phyloP scores from a whole-genome alignment of 2,113 vertebrate species.

The Bujurquina vittata region DNA sequence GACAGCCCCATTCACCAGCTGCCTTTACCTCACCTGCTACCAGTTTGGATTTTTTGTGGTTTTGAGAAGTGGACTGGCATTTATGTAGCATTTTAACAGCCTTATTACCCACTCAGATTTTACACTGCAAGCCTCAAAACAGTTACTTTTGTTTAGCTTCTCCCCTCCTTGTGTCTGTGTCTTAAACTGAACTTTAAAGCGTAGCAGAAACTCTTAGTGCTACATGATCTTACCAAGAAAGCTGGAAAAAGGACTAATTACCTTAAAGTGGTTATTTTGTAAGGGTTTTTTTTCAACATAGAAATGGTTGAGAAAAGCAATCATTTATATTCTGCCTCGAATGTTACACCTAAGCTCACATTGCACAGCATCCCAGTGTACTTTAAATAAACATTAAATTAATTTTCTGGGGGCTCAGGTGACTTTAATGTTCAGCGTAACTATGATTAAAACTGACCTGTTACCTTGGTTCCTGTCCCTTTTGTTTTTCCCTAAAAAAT shows the following conservation, averaged over 20 bases:
- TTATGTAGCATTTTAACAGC: not conserved
- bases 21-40: not conserved
- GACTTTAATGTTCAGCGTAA: not conserved
- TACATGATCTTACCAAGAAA: not conserved
- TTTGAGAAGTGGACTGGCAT: not conserved
- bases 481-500: conserved; percentile 9
- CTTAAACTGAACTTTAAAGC: not conserved
- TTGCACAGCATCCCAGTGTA: not conserved
- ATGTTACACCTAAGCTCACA: not conserved
- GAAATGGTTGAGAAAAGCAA: not conserved
- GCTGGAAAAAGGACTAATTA: not conserved
- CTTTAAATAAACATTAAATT: not conserved
- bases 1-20: not conserved
- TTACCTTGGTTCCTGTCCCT: not conserved
- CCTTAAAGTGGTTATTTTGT: not conserved
- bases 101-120: not conserved
- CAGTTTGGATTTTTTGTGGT: not conserved
- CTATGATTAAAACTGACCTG: not conserved
- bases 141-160: not conserved
- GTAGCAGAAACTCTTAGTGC: not conserved
- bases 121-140: not conserved
- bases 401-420: not conserved
- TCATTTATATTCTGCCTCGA: not conserved
- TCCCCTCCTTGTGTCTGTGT: not conserved
- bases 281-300: not conserved